These are phyloP conservation scores for Oxyteleia sp. DNA, from an alignment of 2,888 invertebrate species.

Conservation along the genomic window DNA sequence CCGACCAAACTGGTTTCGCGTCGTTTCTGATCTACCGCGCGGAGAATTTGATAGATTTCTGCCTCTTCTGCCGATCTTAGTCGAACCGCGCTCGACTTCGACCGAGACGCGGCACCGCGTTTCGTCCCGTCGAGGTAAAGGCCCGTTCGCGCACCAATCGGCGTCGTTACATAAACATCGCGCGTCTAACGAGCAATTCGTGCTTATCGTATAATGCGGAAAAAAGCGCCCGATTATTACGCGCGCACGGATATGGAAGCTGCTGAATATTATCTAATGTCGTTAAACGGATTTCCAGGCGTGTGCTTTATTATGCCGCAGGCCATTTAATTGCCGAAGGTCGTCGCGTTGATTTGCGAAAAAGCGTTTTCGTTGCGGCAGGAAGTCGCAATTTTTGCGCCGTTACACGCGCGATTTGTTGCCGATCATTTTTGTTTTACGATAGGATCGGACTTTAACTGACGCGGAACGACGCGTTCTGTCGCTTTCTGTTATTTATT, in stretches of 20 bases:
- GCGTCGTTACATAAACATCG: conserved; percentile 59
- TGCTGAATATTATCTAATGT: conserved; percentile 35
- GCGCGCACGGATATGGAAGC: conserved; percentile 10
- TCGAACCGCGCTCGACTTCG: conserved; percentile 62
- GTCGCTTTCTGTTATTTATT: too few relatives aligned
- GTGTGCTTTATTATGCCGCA: conserved; percentile 37
- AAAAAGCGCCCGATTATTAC: conserved; percentile 49
- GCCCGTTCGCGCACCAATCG: conserved; percentile 20
- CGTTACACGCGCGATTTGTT: too few relatives aligned
- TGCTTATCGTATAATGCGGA: conserved; percentile 53
- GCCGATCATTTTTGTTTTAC: too few relatives aligned
- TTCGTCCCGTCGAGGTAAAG: conserved; percentile 59
- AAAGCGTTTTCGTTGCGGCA: neutral
- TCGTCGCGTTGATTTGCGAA: conserved; percentile 7
- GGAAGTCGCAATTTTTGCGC: too few relatives aligned
- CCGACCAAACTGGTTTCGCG: conserved; percentile 87
- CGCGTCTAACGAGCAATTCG: conserved; percentile 58
- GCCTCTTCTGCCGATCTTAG: conserved; percentile 78
- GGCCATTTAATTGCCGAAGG: conserved; percentile 37
- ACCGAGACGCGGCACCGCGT: conserved; percentile 31
- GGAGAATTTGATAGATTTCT: conserved; percentile 87
- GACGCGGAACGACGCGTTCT: too few relatives aligned
- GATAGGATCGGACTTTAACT: too few relatives aligned
- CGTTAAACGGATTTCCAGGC: conserved; percentile 39
- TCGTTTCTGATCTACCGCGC: conserved; percentile 83